phyloP scores from a whole-genome alignment of 2,888 invertebrate species.

The Drosophila planitibia region DNA sequence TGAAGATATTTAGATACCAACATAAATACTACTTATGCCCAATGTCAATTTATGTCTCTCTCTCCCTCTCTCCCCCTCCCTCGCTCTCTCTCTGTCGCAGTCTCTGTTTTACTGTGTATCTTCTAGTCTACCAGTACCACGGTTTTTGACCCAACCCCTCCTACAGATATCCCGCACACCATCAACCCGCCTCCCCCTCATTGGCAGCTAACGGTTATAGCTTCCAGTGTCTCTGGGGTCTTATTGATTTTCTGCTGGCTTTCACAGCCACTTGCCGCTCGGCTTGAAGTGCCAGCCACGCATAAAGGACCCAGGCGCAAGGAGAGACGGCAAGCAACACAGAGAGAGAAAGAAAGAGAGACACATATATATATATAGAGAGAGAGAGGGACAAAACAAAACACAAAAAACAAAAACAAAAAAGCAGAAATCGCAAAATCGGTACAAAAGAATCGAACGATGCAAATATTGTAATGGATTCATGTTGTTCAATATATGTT shows the following conservation, averaged over 20 bases:
- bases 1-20: constrained; percentile 78
- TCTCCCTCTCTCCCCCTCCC: constrained; percentile 5
- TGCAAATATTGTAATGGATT: constrained; percentile 74
- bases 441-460: constrained; percentile 60
- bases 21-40: constrained; percentile 77
- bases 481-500: constrained; percentile 42
- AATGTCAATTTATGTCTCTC: constrained; percentile 30
- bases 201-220: constrained; percentile 23
- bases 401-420: constrained; percentile 20
- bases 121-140: not conserved
- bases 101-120: not conserved
- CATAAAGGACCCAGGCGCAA: constrained; percentile 45
- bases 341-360: constrained; percentile 19
- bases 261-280: constrained; percentile 68
- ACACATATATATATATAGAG: not conserved
- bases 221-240: constrained; percentile 64
- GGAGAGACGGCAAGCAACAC: constrained; percentile 7
- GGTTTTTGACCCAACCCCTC: not conserved
- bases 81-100: not conserved
- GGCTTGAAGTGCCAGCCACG: constrained; percentile 58
- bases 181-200: not conserved
- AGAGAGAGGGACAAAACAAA: constrained; percentile 14
- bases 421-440: constrained; percentile 28
- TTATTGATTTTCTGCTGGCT: constrained; percentile 77
- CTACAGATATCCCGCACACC: not conserved